phyloP scores from a whole-genome alignment of 2,113 vertebrate species.

The Cariama cristata region DNA sequence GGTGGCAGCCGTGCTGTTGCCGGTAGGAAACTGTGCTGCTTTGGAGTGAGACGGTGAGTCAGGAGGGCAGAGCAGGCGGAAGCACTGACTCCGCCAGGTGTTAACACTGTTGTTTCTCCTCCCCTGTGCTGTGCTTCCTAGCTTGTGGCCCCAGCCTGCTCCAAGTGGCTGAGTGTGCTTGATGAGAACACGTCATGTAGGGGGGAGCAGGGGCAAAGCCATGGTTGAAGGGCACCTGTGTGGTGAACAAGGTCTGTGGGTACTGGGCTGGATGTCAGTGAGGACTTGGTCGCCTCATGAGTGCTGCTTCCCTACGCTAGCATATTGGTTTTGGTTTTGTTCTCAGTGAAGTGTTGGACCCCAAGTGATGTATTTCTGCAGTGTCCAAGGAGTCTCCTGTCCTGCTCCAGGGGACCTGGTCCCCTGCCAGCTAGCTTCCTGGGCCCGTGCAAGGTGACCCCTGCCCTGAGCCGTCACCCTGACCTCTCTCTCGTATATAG shows the following conservation, averaged over 20 bases:
- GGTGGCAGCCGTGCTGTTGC: neutral
- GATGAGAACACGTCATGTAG: rapidly evolving
- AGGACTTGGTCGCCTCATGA: rapidly evolving
- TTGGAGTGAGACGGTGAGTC: neutral
- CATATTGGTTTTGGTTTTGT: neutral
- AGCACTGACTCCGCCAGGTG: neutral
- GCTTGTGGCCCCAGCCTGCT: neutral
- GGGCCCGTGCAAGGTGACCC: neutral
- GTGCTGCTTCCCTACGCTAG: neutral
- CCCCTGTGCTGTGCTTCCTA: neutral
- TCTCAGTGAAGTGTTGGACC: neutral
- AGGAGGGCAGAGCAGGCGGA: neutral
- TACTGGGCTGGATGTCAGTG: rapidly evolving
- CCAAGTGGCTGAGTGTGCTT: rapidly evolving
- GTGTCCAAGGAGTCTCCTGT: neutral
- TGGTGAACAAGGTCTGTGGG: rapidly evolving
- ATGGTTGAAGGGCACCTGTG: rapidly evolving
- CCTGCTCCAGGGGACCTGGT: neutral
- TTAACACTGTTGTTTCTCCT: rapidly evolving
- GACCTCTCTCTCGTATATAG: slow-evolving; percentile 33
- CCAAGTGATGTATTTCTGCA: neutral
- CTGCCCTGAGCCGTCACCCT: neutral
- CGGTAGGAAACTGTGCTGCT: neutral
- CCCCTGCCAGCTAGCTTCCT: neutral
- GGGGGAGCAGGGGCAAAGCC: neutral